Conservation (phyloP, 1,140 invertebrate species). For the Melipona quadrifasciata region DNA sequence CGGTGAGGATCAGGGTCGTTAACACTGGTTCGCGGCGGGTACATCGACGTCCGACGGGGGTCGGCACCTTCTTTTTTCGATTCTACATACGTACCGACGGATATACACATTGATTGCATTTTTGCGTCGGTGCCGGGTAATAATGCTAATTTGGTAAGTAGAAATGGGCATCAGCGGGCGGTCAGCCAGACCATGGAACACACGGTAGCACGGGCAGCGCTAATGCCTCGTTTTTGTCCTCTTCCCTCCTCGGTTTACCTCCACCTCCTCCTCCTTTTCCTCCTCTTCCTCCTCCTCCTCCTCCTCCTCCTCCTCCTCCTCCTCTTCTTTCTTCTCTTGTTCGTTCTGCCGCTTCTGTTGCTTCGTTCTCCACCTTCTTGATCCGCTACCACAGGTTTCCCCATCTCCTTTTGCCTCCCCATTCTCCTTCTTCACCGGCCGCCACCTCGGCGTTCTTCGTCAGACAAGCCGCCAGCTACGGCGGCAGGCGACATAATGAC, state of each 20-base stretch:
- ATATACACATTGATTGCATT: conserved; percentile 77
- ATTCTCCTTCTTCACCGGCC: conserved; percentile 29
- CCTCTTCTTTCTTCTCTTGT: background rate
- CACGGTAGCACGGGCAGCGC: conserved; percentile 75
- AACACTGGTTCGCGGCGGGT: conserved; percentile 63
- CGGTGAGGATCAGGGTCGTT: conserved; percentile 70
- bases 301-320: conserved; percentile 32
- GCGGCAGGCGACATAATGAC: conserved; percentile 73
- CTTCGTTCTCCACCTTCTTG: conserved; percentile 29
- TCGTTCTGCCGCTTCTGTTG: conserved; percentile 3
- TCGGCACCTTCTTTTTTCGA: conserved; percentile 67
- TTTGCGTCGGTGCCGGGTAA: conserved; percentile 73
- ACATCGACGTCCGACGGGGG: conserved; percentile 56
- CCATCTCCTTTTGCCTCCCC: conserved; percentile 31
- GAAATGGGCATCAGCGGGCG: conserved; percentile 79
- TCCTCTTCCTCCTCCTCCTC: too few relatives aligned
- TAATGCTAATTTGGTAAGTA: conserved; percentile 80
- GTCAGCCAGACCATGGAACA: conserved; percentile 68
- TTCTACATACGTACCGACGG: conserved; percentile 55
- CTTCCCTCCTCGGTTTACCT: conserved; percentile 49
- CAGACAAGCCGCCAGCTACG: conserved; percentile 64
- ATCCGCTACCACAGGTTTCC: conserved; percentile 19
- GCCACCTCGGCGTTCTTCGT: conserved; percentile 54
- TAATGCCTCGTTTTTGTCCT: conserved; percentile 79
- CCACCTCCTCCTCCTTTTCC: conserved; percentile 1